Percentiles rank a stretch among this genome's conserved stretches.
Conservation (phyloP, 2,888 invertebrate species). For the Mythimna pallens region DNA sequence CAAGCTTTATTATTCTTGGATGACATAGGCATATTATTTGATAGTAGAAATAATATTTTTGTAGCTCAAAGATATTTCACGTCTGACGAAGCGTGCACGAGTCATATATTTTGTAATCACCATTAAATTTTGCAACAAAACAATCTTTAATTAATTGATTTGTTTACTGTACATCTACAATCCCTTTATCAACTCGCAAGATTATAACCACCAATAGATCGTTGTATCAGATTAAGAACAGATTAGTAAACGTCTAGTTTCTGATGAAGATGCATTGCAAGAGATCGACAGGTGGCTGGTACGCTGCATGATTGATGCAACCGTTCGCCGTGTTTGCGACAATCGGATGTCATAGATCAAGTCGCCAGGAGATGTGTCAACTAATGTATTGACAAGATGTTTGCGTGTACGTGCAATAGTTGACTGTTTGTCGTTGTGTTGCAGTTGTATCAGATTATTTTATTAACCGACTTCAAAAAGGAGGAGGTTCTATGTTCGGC, state of each 20-base stretch:
- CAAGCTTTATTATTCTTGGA: no score
- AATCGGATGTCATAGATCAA: constrained; percentile 59
- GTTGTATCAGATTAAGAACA: constrained; percentile 76
- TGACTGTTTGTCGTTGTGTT: constrained; percentile 13
- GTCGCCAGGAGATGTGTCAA: constrained; percentile 51
- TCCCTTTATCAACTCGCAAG: constrained; percentile 2
- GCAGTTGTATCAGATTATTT: constrained; percentile 6
- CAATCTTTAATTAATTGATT: neutral
- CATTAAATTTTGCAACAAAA: neutral
- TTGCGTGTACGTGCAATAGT: constrained; percentile 24
- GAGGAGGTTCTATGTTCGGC: no score
- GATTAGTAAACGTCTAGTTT: constrained; percentile 79
- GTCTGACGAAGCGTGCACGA: no score
- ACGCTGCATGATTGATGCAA: constrained; percentile 81
- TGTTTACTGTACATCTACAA: neutral
- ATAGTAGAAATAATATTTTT: no score
- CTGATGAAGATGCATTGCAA: constrained; percentile 84
- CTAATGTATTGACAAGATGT: constrained; percentile 41
- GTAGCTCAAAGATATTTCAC: no score
- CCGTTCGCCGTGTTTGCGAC: constrained; percentile 62
- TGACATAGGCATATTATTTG: no score
- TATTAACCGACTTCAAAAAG: no score
- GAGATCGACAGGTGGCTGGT: constrained; percentile 84
- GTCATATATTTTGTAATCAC: no score
- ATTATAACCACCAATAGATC: constrained; percentile 36